Percentiles rank a stretch among this genome's conserved stretches.
Evolutionary conservation across 2,797 vertebrate species (phyloP).

Genomic region (Chloroceryle amazona): DNA sequence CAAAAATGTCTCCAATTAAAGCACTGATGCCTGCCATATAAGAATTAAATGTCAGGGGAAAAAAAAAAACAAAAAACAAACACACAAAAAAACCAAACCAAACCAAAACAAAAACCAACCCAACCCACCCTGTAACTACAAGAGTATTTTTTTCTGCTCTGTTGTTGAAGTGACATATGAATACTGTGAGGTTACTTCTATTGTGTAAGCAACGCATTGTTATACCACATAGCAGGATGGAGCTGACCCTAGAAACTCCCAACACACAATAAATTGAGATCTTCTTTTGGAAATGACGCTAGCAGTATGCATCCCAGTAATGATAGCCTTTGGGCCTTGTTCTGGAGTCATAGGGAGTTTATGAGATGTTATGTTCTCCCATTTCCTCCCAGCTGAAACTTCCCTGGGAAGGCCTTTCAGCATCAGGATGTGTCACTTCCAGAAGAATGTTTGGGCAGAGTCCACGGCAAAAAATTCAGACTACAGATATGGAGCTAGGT

Average conservation of each 20-base stretch:
- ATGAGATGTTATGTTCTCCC: conserved; percentile 33
- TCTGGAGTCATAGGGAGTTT: conserved; percentile 64
- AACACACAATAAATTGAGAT: conserved; percentile 51
- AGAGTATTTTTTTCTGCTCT: background rate
- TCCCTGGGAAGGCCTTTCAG: conserved; percentile 11
- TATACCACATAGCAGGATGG: conserved; percentile 53
- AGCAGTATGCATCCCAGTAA: conserved; percentile 8
- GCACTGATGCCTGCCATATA: background rate
- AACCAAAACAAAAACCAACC: too few relatives aligned
- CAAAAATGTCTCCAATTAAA: conserved; percentile 32
- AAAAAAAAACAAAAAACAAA: background rate
- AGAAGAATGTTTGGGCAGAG: conserved; percentile 18
- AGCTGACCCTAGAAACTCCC: conserved; percentile 52
- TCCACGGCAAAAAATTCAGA: background rate
- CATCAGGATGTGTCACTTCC: background rate
- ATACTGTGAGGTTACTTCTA: conserved; percentile 39
- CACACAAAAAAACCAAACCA: too few relatives aligned
- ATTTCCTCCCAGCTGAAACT: conserved; percentile 52
- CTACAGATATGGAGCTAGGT: background rate
- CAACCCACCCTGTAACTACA: conserved; percentile 6
- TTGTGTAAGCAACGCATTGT: conserved; percentile 46
- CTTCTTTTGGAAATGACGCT: conserved; percentile 54
- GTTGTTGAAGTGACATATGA: conserved; percentile 42
- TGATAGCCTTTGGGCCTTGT: conserved; percentile 53
- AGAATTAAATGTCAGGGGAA: conserved; percentile 43